Evolutionary conservation across 2,888 invertebrate genomes (phyloP), one percentile per base, ranked within the genome.

Genomic region (Chymomyza fuscimana): DNA sequence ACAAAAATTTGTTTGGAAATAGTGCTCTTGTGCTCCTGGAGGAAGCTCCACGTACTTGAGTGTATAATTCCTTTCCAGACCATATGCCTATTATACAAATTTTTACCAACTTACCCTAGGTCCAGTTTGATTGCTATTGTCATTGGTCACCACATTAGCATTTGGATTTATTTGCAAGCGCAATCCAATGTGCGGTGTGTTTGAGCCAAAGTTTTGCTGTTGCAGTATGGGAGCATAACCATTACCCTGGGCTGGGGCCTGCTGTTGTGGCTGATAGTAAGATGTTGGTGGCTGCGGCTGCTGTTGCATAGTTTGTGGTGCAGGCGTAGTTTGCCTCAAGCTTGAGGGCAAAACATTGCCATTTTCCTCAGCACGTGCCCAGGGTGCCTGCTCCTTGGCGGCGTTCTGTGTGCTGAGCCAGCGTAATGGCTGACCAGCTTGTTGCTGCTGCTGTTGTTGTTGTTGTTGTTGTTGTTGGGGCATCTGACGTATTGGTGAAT

Each of bases 401-500:
- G 78, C 76, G 12, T 88, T 88, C 67, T 90, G 91, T 4, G 84
- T 81, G 69, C 82, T 88, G 46, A 90, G 83, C 91, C 91, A 91
- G 69, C 91, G 89, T 71, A 89, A 68, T 4, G 87, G 82, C 68
- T 89, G 89, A 4, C 86, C 87, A 70, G 84, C 89, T 63, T 81
- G 81, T 65, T 82, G 86, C 52, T 87, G 85, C 60, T 73, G 84
- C 29, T 81, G 86, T 4, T 19, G 19, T 2, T n/a, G n/a, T n/a
- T n/a, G n/a, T 69, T 81, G 84, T 59, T 72, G 79, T 51, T 82
- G 81, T 6, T 78, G 81, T 46, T 80, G 93, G 81, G 93, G 93
- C 59, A 93, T 92, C 75, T 93, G 92, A 16, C 93, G 93, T 73
- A 94, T 88, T 73, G 93, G 93, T 6, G 93, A 93, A 32, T 89